Base-by-base conservation (phyloP, 2,113 vertebrate genomes). In the Trogon surrucura region DNA sequence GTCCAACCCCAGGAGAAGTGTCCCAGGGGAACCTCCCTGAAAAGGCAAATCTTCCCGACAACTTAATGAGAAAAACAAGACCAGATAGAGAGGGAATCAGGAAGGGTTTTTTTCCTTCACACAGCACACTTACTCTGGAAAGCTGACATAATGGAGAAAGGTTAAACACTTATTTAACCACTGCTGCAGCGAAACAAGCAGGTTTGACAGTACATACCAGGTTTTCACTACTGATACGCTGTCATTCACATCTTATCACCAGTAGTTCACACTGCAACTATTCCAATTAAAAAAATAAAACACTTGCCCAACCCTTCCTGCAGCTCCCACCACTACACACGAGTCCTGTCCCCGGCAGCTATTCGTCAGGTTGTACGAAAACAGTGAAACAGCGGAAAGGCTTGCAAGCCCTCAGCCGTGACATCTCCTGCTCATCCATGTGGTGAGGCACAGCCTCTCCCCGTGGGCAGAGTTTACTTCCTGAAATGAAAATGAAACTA, bases 271-370 rank as follows among this genome's bases (percentile, higher is more conserved):
- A 0, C 1, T 23, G 13, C 62, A 18, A 41, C 44, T 18, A 6
- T 11, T 32, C 15, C 70, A 61, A 3, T 14, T 38, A 4, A 32
- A 77, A 36, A 54, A 25, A 12, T 8, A 19, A 45, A 34, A 34
- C 17, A 1, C 53, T 53, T n/a, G 20, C 47, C 65, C 53, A 61
- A 8, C 38, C 26, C 48, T 5, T 11, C 57, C 69, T 45, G 19
- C 16, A 41, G 60, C 56, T 41, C 65, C 32, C 80, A 61, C 3
- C 56, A 12, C 2, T 0, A 15, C 21, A 9, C 6, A 1, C 4
- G 1, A 50, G 41, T 0, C 29, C 41, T 45, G 47, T 0, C 0
- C 45, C 51, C 5, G 0, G 32, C n/a, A 14, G 69, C 29, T 16
- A 13, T 30, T 36, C 41, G n/a, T 11, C 30, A 27, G 53, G 32